Conservation (phyloP, 2,113 vertebrate genomes). For the Seriola dumerili region DNA sequence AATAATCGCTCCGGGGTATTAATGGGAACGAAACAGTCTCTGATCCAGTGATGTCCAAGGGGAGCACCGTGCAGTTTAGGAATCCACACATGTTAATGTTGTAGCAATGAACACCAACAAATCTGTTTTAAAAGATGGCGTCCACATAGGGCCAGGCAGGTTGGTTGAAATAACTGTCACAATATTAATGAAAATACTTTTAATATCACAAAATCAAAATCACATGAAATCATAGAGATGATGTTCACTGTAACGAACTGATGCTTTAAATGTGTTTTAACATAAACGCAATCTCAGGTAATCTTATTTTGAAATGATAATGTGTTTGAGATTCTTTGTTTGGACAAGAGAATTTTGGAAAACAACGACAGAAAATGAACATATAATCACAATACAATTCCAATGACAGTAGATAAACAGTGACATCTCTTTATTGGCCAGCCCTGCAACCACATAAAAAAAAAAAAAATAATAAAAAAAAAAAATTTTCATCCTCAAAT, state of each 20-base stretch:
- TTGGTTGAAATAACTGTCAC: not conserved
- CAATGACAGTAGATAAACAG: conserved; percentile 4
- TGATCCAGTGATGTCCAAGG: conserved; percentile 10
- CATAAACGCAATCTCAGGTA: not conserved
- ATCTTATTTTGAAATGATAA: not conserved
- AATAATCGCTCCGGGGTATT: conserved; percentile 9
- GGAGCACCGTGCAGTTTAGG: conserved; percentile 52
- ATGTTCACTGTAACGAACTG: not conserved
- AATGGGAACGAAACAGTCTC: conserved; percentile 25
- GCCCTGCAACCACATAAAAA: conserved; percentile 25
- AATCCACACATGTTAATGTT: conserved; percentile 24
- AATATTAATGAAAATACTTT: conserved; percentile 8
- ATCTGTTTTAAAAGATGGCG: not conserved
- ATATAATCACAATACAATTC: not conserved
- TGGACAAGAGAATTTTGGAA: not conserved
- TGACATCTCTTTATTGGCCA: conserved; percentile 33
- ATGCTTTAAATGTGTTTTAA: conserved; percentile 18
- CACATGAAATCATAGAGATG: conserved; percentile 4
- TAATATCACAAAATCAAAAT: conserved; percentile 14
- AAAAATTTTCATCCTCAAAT: conserved; percentile 18
- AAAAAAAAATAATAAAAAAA: conserved; percentile 29
- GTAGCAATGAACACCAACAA: conserved; percentile 16
- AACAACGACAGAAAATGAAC: conserved; percentile 1
- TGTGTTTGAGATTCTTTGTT: not conserved
- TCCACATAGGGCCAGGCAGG: conserved; percentile 4